Evolutionary conservation across 2,888 invertebrate genomes (phyloP).

Genomic region (Drosophila neotestacea): DNA sequence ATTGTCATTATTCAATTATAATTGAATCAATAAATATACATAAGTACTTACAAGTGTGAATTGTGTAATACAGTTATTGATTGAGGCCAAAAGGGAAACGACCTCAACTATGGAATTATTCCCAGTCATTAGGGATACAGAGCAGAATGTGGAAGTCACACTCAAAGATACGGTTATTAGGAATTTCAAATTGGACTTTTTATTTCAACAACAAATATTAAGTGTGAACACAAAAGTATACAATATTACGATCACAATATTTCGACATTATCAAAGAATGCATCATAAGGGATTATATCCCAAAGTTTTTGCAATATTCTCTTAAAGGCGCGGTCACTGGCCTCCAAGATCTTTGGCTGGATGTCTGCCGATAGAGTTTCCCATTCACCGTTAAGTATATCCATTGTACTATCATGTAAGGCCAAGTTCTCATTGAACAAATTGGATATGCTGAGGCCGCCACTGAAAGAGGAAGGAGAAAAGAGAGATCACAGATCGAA

Average conservation of each 20-base stretch:
- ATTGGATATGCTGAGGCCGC: slow-evolving; percentile 67
- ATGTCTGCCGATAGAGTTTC: slow-evolving; percentile 60
- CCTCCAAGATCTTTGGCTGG: slow-evolving; percentile 61
- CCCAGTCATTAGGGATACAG: too few relatives aligned
- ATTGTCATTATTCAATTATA: background rate
- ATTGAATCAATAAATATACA: slow-evolving; percentile 3
- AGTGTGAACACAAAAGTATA: background rate
- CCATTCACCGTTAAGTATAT: slow-evolving; percentile 73
- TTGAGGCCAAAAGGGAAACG: background rate
- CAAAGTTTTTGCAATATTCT: slow-evolving; percentile 41
- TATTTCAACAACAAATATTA: background rate
- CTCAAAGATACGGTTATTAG: background rate
- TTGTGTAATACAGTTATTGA: too few relatives aligned
- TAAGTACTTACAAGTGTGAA: background rate
- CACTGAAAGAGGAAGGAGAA: slow-evolving; percentile 42
- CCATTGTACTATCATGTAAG: slow-evolving; percentile 70
- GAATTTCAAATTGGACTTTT: background rate
- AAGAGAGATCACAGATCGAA: too few relatives aligned
- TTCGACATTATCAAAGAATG: slow-evolving; percentile 47
- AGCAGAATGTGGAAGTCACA: background rate
- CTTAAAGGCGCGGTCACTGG: slow-evolving; percentile 20
- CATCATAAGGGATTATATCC: slow-evolving; percentile 67
- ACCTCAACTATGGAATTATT: background rate
- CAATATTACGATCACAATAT: background rate
- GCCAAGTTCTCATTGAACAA: slow-evolving; percentile 69